Evolutionary conservation across 2,888 invertebrate genomes (phyloP), one percentile per base, ranked within the genome.

Genomic region (Exephanes ischioxanthus): DNA sequence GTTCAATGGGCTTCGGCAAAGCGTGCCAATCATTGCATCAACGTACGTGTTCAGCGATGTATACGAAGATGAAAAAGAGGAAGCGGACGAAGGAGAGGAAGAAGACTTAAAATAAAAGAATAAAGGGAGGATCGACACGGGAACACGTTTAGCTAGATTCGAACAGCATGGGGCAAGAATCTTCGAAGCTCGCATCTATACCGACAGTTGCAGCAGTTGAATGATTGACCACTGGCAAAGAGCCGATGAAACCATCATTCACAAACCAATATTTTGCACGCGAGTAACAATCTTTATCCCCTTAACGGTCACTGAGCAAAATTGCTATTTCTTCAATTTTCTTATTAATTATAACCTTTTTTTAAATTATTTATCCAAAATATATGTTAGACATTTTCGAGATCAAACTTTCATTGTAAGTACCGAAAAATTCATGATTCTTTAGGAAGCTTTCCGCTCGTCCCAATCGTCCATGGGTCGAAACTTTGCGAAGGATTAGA

Each of bases 121-220:
- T 45, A 73, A 63, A 73, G 3, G 33, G 55, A 48, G 66, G 41
- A 37, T 70, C 53, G 41, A 67, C 33, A 19, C 33, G 45, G 70
- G 41, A 90, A 90, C 89, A 89, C 86, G 90, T 90, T 90, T 88
- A 87, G 87, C 78, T 90, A 87, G 90, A 89, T 90, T 85, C 55
- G 85, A 85, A 82, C 89, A 89, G 90, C 89, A 82, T 87, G 90
- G 82, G 89, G 86, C 84, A 61, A 19, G n/a, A 19, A 37, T 37
- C 84, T 70, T 22, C 73, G 55, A 77, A 77, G 70, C 80, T 80
- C 86, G 79, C 79, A 88, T 87, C 86, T 86, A 80, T 30, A 61
- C 72, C n/a, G 14, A 72, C 51, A 45, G 45, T 48, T 48, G 45
- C 3, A 48, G 45, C 45, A 3, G 45, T 51, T 30, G 16, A 16